A percentile compares a stretch with the other conserved stretches of the same genome.
Evolutionary conservation across 64 coral and sea anemone genomes (phyloP).

Genomic region (Pocillopora damicornis): DNA sequence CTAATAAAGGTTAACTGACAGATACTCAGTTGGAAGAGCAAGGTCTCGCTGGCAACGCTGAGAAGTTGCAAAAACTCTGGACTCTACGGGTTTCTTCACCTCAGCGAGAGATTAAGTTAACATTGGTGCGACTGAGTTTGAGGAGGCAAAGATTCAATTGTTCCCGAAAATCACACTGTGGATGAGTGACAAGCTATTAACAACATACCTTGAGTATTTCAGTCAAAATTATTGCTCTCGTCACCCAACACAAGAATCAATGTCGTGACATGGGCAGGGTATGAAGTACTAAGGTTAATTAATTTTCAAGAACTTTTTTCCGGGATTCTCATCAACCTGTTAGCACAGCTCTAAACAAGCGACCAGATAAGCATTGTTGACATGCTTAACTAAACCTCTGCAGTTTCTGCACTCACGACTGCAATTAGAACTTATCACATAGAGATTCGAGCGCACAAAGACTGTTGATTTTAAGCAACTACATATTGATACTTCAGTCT

Average conservation of each 20-base stretch:
- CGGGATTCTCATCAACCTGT: background rate
- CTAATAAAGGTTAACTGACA: background rate
- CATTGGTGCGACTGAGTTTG: constrained; percentile 8
- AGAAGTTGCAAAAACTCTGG: background rate
- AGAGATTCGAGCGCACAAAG: no score
- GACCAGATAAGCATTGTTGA: background rate
- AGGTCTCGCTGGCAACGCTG: background rate
- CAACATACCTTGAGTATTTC: background rate
- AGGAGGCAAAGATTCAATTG: constrained; percentile 1
- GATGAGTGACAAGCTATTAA: background rate
- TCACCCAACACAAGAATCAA: no score
- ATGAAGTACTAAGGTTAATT: background rate
- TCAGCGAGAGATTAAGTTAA: background rate
- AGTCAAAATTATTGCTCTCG: no score
- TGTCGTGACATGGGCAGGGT: no score
- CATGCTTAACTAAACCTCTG: background rate
- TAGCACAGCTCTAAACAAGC: background rate
- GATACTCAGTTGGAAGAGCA: background rate
- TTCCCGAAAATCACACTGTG: background rate
- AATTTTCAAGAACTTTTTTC: background rate
- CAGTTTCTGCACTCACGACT: background rate
- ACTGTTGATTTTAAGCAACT: no score
- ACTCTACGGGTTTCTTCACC: constrained; percentile 14
- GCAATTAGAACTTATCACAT: no score
- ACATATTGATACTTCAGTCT: no score